Percentiles rank a stretch among this genome's conserved stretches.
These are phyloP conservation scores for Pelecanus crispus DNA, from an alignment of 2,113 vertebrate genomes.

Conservation along the genomic window DNA sequence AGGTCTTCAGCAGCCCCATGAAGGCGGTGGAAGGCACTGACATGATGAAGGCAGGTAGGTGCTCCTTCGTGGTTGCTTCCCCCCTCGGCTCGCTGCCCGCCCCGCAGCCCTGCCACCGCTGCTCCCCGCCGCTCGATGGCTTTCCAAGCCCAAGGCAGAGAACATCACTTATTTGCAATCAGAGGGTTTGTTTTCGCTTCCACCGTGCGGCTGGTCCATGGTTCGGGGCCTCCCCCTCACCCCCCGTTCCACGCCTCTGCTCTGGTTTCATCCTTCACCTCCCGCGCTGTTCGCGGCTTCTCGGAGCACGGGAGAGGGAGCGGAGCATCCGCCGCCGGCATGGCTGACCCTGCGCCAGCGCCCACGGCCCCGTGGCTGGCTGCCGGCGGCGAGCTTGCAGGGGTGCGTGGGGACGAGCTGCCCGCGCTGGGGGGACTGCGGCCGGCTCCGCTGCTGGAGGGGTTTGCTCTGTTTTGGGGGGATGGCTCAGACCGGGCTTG, in stretches of 20 bases:
- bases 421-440: neutral
- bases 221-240: neutral
- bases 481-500: neutral
- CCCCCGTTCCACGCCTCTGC: neutral
- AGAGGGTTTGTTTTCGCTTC: neutral
- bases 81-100: neutral
- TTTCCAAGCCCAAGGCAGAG: constrained; percentile 27
- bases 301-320: neutral
- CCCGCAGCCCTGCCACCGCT: neutral
- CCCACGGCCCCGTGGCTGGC: neutral
- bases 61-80: neutral
- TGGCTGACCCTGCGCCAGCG: neutral
- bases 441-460: neutral
- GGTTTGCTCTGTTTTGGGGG: neutral
- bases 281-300: neutral
- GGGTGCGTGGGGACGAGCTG: neutral
- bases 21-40: constrained; percentile 73
- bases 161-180: neutral
- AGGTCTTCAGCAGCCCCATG: constrained; percentile 71
- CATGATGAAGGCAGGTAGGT: constrained; percentile 83
- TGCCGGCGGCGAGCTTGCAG: neutral
- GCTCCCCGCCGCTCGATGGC: neutral
- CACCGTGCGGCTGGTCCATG: accelerated
- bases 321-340: neutral
- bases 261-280: neutral